Evolutionary conservation across 2,888 invertebrate species (phyloP).

Genomic region (Lasioglossum pauxillum): DNA sequence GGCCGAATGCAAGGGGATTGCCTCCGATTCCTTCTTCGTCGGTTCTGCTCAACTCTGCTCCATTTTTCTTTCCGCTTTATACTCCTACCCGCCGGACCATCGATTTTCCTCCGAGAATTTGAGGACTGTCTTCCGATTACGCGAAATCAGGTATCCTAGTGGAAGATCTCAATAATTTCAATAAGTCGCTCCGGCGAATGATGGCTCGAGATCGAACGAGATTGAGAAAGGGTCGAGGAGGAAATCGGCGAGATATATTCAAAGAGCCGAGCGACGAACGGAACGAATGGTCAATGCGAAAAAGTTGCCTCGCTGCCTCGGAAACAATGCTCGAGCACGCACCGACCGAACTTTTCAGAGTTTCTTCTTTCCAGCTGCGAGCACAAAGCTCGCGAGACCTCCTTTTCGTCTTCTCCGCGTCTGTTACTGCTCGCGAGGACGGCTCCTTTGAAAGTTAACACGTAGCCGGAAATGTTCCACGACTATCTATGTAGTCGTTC

Average conservation of each 20-base stretch:
- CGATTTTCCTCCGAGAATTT: neutral
- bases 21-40: constrained; percentile 9
- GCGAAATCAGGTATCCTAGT: neutral
- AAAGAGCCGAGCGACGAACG: neutral
- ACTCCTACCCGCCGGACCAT: neutral
- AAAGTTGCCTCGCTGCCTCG: constrained; percentile 13
- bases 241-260: constrained; percentile 22
- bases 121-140: neutral
- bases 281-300: constrained; percentile 31
- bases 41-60: neutral
- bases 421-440: constrained; percentile 18
- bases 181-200: neutral
- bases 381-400: constrained; percentile 2
- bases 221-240: neutral
- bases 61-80: constrained; percentile 14
- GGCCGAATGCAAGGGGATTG: constrained; percentile 23
- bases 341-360: constrained; percentile 32
- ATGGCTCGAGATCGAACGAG: neutral
- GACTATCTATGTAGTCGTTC: neutral
- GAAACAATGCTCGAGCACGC: constrained; percentile 14
- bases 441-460: neutral
- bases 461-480: neutral
- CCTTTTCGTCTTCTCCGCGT: constrained; percentile 6
- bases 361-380: constrained; percentile 13
- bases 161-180: neutral